Evolutionary conservation across 2,113 vertebrate genomes (phyloP).

Genomic region (Malurus elegans): DNA sequence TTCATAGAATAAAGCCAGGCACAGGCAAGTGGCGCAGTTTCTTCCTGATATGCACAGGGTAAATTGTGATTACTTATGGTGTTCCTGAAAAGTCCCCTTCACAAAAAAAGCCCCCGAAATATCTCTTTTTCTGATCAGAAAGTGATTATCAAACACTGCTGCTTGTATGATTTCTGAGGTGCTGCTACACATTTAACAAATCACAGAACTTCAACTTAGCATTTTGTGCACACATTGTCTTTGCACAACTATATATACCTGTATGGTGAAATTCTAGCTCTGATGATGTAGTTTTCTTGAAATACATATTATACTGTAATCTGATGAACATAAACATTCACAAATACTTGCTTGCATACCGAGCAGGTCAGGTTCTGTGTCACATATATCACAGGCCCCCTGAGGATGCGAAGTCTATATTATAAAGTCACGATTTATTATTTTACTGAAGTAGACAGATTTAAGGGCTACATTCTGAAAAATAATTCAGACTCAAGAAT

Average conservation of each 20-base stretch:
- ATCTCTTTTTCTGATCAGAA: not conserved
- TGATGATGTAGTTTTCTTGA: not conserved
- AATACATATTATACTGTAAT: not conserved
- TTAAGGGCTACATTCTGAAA: not conserved
- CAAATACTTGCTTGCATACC: not conserved
- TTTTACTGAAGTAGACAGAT: not conserved
- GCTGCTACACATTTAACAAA: not conserved
- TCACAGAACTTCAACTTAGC: not conserved
- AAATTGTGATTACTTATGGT: not conserved
- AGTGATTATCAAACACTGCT: not conserved
- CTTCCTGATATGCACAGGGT: not conserved
- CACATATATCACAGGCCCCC: not conserved
- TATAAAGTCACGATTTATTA: not conserved
- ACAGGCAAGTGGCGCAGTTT: not conserved
- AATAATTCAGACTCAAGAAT: not conserved
- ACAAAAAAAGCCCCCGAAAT: not conserved
- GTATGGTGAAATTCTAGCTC: not conserved
- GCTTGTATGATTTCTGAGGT: not conserved
- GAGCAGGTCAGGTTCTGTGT: not conserved
- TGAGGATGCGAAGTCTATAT: not conserved
- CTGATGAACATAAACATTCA: not conserved
- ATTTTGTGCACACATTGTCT: not conserved
- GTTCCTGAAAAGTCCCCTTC: not conserved
- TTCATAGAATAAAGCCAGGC: not conserved
- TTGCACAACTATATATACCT: not conserved